Conservation (phyloP, 2,797 vertebrate genomes). For the Vespertilio murinus region DNA sequence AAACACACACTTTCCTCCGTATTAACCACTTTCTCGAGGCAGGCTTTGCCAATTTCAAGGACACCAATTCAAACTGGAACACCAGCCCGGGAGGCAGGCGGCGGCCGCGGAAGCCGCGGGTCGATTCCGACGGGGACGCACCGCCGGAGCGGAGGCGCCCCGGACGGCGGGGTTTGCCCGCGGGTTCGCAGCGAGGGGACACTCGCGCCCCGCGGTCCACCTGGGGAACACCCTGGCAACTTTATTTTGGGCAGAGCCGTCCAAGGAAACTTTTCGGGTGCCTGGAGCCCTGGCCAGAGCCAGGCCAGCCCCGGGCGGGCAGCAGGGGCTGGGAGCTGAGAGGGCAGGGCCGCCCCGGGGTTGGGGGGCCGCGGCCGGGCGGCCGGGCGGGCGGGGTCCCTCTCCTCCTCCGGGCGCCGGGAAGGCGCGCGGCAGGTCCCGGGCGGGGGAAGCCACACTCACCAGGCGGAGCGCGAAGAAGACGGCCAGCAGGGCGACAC, state of each 20-base stretch:
- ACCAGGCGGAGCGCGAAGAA: constrained; percentile 98
- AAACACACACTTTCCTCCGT: neutral
- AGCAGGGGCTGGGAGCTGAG: neutral
- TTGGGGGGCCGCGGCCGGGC: too few species aligned
- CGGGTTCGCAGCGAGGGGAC: neutral
- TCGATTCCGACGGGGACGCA: neutral
- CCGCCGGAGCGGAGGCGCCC: fast-evolving
- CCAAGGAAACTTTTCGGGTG: constrained; percentile 58
- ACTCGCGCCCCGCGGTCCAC: neutral
- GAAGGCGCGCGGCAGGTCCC: neutral
- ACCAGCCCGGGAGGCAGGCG: neutral
- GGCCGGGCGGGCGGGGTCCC: neutral
- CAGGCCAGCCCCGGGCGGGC: neutral
- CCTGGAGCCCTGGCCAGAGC: neutral
- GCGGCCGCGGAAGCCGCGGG: neutral
- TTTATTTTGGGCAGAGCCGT: constrained; percentile 26
- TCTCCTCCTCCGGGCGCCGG: neutral
- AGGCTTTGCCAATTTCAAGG: neutral
- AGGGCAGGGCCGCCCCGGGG: neutral
- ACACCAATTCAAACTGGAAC: neutral
- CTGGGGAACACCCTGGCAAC: constrained; percentile 14
- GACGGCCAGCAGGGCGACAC: constrained; percentile 94
- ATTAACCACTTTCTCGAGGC: neutral
- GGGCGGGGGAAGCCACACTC: constrained; percentile 81
- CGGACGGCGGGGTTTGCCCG: neutral